phyloP scores from a whole-genome alignment of 2,888 invertebrate species.

The Andricus curvator region DNA sequence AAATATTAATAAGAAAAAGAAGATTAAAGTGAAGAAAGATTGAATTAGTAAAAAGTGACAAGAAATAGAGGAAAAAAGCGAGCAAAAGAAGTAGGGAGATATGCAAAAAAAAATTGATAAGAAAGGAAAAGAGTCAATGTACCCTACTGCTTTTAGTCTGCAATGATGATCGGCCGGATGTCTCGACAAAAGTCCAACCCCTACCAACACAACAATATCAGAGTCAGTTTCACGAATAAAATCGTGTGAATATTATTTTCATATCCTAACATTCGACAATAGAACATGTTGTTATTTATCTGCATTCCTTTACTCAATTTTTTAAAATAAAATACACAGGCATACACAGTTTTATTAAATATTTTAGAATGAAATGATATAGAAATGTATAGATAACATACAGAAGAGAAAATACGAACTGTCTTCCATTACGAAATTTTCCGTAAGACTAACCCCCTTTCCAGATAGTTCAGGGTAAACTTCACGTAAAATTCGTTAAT shows the following conservation, averaged over 20 bases:
- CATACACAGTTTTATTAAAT: too few species aligned
- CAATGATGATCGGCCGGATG: conserved; percentile 75
- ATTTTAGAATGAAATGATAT: too few species aligned
- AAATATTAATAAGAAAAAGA: background rate
- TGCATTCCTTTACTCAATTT: background rate
- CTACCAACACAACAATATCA: conserved; percentile 75
- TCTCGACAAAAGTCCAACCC: conserved; percentile 75
- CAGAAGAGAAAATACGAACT: too few species aligned
- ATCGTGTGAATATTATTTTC: conserved; percentile 26
- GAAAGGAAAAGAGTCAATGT: conserved; percentile 69
- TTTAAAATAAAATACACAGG: background rate
- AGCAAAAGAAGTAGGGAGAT: conserved; percentile 57
- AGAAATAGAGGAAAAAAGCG: conserved; percentile 50
- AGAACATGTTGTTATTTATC: background rate
- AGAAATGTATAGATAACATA: too few species aligned
- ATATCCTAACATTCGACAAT: background rate
- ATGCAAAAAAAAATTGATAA: conserved; percentile 62
- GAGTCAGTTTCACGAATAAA: conserved; percentile 58
- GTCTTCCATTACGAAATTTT: too few species aligned
- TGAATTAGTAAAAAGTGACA: conserved; percentile 50
- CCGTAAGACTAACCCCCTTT: too few species aligned
- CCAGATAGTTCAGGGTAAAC: too few species aligned
- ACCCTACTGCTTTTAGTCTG: conserved; percentile 77
- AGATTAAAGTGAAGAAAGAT: background rate
- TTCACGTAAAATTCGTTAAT: too few species aligned